A percentile compares a stretch with the other conserved stretches of the same genome.
phyloP scores from a whole-genome alignment of 2,797 vertebrate genomes.

The Manis crassicaudata region DNA sequence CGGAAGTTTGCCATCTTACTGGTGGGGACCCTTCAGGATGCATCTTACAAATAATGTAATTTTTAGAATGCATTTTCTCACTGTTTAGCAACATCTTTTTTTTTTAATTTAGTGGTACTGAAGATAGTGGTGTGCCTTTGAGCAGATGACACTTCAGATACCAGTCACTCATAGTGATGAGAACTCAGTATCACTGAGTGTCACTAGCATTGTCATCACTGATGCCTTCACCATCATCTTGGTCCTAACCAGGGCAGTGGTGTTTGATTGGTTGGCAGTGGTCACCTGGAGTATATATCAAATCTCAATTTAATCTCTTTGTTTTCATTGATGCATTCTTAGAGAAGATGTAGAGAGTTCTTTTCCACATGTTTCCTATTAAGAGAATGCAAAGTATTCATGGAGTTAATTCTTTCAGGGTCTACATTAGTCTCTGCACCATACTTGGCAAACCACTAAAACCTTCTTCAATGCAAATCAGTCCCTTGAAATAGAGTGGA shows the following conservation, averaged over 20 bases:
- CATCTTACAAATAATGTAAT: not conserved
- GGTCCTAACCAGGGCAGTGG: not conserved
- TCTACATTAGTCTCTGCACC: not conserved
- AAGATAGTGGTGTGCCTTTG: not conserved
- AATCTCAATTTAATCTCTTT: not conserved
- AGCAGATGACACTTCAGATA: not conserved
- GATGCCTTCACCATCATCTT: not conserved
- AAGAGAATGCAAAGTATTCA: not conserved
- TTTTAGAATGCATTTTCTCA: constrained; percentile 1
- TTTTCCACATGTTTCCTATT: not conserved
- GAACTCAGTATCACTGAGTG: not conserved
- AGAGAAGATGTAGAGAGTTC: not conserved
- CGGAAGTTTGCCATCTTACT: no score
- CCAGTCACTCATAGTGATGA: not conserved
- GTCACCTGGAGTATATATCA: not conserved
- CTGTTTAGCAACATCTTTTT: not conserved
- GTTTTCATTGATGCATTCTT: not conserved
- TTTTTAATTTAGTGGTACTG: not conserved
- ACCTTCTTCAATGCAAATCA: not conserved
- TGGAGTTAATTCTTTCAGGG: not conserved
- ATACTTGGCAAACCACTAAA: not conserved
- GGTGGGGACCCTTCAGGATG: no score
- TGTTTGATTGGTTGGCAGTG: not conserved
- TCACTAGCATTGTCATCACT: not conserved
- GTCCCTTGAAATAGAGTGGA: constrained; percentile 21